Base-by-base conservation (phyloP, 2,888 invertebrate species). In the Rotaria socialis region DNA sequence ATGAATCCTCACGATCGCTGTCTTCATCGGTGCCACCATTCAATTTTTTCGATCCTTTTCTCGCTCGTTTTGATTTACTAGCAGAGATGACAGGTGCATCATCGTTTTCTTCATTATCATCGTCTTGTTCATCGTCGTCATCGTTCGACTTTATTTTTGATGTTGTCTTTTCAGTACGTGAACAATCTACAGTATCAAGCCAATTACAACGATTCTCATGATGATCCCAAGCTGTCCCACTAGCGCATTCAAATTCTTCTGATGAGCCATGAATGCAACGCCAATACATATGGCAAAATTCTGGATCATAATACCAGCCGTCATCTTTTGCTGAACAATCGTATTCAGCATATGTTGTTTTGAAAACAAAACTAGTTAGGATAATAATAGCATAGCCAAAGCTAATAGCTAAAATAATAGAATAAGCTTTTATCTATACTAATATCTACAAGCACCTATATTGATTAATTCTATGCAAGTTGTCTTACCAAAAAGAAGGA, bases 201-300 rank as follows among this genome's bases (percentile, higher is more conserved):
- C 87, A 87, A 60, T 87, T 85, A 80, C 87, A 87, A 80, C 85
- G 85, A 58, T 50, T 85, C 27, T 55, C 80, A 24, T 55, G 24
- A 80, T 87, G 87, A 41, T 87, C 85, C 87, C 87, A 87, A 67
- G 87, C 87, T 4, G 87, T 87, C 0, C 87, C 87, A 43, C 85
- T 84, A 11, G 87, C 85, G 60, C 87, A 87, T 84, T 87, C 87
- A 84, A 85, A 87, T 55, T 87, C 87, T 85, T 87, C 87, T 50
- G 87, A 55, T 58, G 85, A 27, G 24, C 87, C 87, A 56, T 87
- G 85, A 4, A 47, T 85, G 84, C 87, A 87, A 27, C 87, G 85
- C 87, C 87, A 87, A 43, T 87, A 87, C 6, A 87, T 85, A 43
- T 87, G 87, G 41, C 87, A 87, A 85, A 87, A 87, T 35, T 85